Evolutionary conservation across 2,113 vertebrate species (phyloP), one percentile per base, ranked within the genome.

Genomic region (Apteryx mantelli): DNA sequence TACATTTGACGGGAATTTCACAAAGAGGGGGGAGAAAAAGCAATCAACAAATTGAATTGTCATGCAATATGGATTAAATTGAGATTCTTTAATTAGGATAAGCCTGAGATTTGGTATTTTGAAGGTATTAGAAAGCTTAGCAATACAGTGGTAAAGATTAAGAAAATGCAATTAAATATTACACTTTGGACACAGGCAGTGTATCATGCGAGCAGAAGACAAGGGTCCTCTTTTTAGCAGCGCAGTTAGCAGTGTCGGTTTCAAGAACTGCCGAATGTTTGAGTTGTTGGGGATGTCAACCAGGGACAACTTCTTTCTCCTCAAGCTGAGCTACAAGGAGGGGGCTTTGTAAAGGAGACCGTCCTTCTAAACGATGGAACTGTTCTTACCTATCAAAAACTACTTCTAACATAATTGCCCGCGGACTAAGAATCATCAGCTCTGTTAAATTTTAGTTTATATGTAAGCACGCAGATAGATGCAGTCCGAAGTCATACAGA

Each of bases 21-120:
- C 98, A 98, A 98, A 98, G 97, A 96, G 97, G 98, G 96, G 98
- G 98, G 97, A 97, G 98, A 98, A 98, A 98, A 98, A 98, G 98
- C 98, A 98, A 99, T 99, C 98, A 99, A 99, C 99, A 99, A 99
- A 99, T 99, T 99, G 99, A 99, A 99, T 99, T 99, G 99, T 99
- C 99, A 99, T 99, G 99, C 99, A 99, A 99, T 98, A 99, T 98
- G 98, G 98, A 99, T 99, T 99, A 99, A 99, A 99, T 98, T 99
- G 98, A 99, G 98, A 99, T 99, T 99, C 98, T 99, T 99, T 99
- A 99, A 99, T 99, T 99, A 99, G 98, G 99, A 99, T 98, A 98
- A 99, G 98, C 98, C 97, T 96, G 97, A 98, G 98, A 99, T 98
- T 98, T 98, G 98, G 98, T 98, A 99, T 99, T 99, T 98, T 98